Evolutionary conservation across 2,888 invertebrate species (phyloP), one percentile per base, ranked within the genome.

Genomic region (Toxonevra muliebris): DNA sequence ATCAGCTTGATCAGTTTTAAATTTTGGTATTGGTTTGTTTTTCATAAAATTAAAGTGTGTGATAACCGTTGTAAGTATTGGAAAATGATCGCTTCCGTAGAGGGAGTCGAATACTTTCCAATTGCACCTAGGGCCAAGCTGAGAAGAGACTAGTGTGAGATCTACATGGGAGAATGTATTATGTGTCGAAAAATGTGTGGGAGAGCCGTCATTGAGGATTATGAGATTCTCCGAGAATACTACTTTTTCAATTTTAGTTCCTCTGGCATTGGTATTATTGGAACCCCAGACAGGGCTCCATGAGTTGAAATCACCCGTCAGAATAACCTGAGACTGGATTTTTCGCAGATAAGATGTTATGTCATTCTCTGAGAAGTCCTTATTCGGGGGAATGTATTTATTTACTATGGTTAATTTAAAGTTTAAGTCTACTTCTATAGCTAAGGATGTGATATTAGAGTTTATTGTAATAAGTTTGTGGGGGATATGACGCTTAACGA

Each of bases 401-500:
- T 57, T 57, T 57, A 57, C 1, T 13, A 40, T 15, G 7, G 57
- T 57, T 13, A 57, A 57, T 9, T 57, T 57, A 2, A 57, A 41
- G 10, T 57, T 57, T 4, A 57, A 40, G 9, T 50, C 20, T 19
- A 71, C 48, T 66, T 59, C 57, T 2, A 69, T 48, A 11, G 41
- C 69, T 17, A 71, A 11, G 30, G 40, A n/a, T 30, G 40, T 15
- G 30, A 30, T 2, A 30, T 30, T 7, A 4, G 30, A 2, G 7
- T 30, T 30, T 2, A 30, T 7, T 30, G 30, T 30, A 30, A 72
- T 52, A 10, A 58, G 40, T 13, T 61, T 65, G 15, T 72, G 69
- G 19, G 72, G 58, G 48, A 69, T 67, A 9, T 48, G 52, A 61
- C 69, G 66, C n/a, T 68, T 61, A 10, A 72, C 58, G 7, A 73